Evolutionary conservation across 2,888 invertebrate species (phyloP).

Genomic region (Lasioglossum oenotherae): DNA sequence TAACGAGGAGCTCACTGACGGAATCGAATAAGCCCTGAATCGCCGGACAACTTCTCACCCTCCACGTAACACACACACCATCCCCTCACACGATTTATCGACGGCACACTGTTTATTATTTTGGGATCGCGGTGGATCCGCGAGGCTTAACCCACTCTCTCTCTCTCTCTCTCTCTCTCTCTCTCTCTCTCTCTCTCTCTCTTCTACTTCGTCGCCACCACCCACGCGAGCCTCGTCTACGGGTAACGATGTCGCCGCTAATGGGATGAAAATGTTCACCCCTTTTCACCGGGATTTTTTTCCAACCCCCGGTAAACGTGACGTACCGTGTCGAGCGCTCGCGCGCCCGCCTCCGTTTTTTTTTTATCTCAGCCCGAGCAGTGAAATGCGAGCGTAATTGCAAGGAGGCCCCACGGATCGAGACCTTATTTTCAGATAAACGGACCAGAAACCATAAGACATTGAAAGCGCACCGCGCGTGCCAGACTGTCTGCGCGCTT

Average conservation of each 20-base stretch:
- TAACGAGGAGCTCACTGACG: conserved; percentile 53
- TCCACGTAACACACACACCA: neutral
- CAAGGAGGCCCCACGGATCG: conserved; percentile 8
- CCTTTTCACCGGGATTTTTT: conserved; percentile 1
- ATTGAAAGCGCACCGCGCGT: neutral
- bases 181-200: too few relatives aligned
- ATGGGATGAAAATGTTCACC: conserved; percentile 36
- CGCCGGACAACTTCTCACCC: conserved; percentile 29
- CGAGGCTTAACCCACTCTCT: neutral
- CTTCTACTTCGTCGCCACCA: neutral
- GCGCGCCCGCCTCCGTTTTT: neutral
- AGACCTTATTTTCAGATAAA: conserved; percentile 37
- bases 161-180: too few relatives aligned
- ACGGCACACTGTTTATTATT: conserved; percentile 38
- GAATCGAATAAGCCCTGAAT: conserved; percentile 64
- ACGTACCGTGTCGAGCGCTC: neutral
- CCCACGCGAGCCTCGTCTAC: neutral
- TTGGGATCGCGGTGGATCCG: conserved; percentile 12
- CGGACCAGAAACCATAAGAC: neutral
- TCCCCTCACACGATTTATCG: conserved; percentile 49
- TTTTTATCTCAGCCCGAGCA: neutral
- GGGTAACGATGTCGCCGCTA: conserved; percentile 39
- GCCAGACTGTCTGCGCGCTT: conserved; percentile 2
- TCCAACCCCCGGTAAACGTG: neutral
- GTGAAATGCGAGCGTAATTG: conserved; percentile 6